A percentile compares a stretch with the other conserved stretches of the same genome.
These are phyloP conservation scores for Magallana nippona DNA, from an alignment of 2,888 invertebrate species.

Conservation along the genomic window DNA sequence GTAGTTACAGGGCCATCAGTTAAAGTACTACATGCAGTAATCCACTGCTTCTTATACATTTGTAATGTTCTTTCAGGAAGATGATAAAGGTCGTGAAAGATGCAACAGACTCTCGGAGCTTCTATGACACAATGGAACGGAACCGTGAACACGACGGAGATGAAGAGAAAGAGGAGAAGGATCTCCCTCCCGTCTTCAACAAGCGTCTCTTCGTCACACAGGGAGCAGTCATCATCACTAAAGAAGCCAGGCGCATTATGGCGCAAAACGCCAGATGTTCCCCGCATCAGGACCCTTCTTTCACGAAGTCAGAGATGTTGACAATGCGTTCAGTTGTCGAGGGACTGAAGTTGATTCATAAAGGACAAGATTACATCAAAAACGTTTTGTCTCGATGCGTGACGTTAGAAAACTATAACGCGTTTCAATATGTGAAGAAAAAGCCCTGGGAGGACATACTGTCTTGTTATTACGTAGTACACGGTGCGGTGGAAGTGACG, in stretches of 20 bases:
- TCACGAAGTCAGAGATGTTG: conserved; percentile 63
- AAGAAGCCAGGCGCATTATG: conserved; percentile 68
- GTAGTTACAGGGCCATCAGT: not conserved
- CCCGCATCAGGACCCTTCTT: conserved; percentile 52
- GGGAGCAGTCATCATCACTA: conserved; percentile 68
- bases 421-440: conserved; percentile 66
- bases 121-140: conserved; percentile 58
- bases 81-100: conserved; percentile 63
- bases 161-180: conserved; percentile 60
- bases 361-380: conserved; percentile 69
- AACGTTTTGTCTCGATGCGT: conserved; percentile 68
- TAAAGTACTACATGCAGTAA: not conserved
- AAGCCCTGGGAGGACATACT: conserved; percentile 63
- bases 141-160: conserved; percentile 53
- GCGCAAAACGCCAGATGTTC: conserved; percentile 53
- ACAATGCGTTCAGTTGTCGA: conserved; percentile 69
- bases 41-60: too few species aligned
- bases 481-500: conserved; percentile 71
- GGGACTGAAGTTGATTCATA: conserved; percentile 69
- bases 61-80: conserved; percentile 54
- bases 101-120: conserved; percentile 60
- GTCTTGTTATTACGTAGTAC: conserved; percentile 71
- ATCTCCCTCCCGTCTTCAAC: conserved; percentile 70
- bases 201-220: conserved; percentile 70
- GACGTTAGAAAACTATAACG: conserved; percentile 65